Percentiles rank a stretch among this genome's conserved stretches.
phyloP scores from a whole-genome alignment of 2,113 vertebrate genomes.

The Triplophysa tibetana region DNA sequence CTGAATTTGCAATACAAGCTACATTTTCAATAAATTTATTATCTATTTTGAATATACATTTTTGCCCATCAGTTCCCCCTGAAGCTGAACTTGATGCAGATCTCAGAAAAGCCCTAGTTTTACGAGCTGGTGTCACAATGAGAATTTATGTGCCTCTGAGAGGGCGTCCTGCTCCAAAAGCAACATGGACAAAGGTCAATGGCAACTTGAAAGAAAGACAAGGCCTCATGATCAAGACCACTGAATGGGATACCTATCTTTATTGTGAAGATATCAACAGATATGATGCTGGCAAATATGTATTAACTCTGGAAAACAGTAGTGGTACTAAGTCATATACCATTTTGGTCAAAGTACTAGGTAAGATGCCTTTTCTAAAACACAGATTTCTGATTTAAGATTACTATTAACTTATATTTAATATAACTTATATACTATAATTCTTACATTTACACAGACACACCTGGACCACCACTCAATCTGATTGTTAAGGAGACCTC shows the following conservation, averaged over 20 bases:
- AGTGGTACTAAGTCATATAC: conserved; percentile 92
- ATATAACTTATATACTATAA: neutral
- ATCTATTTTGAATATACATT: neutral
- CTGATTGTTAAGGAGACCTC: conserved; percentile 90
- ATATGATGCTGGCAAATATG: conserved; percentile 97
- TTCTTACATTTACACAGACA: conserved; percentile 75
- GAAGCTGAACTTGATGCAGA: conserved; percentile 97
- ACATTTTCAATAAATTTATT: neutral
- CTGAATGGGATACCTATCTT: conserved; percentile 93
- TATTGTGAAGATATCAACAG: conserved; percentile 90
- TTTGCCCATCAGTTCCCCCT: conserved; percentile 81
- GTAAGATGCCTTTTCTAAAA: conserved; percentile 72
- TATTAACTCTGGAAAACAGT: conserved; percentile 90
- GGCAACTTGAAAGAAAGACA: conserved; percentile 87
- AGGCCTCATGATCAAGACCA: conserved; percentile 88
- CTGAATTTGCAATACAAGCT: neutral
- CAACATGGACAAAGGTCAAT: conserved; percentile 90
- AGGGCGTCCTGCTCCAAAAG: conserved; percentile 93
- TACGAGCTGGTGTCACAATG: conserved; percentile 95
- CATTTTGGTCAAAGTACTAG: conserved; percentile 94
- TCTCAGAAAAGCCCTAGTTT: conserved; percentile 88
- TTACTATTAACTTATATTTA: neutral
- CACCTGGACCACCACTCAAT: conserved; percentile 91
- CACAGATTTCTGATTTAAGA: neutral
- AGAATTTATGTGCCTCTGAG: conserved; percentile 94